A percentile compares a stretch with the other conserved stretches of the same genome.
These are phyloP conservation scores for Lasius fuliginosus DNA, from an alignment of 2,888 invertebrate genomes.

Conservation along the genomic window DNA sequence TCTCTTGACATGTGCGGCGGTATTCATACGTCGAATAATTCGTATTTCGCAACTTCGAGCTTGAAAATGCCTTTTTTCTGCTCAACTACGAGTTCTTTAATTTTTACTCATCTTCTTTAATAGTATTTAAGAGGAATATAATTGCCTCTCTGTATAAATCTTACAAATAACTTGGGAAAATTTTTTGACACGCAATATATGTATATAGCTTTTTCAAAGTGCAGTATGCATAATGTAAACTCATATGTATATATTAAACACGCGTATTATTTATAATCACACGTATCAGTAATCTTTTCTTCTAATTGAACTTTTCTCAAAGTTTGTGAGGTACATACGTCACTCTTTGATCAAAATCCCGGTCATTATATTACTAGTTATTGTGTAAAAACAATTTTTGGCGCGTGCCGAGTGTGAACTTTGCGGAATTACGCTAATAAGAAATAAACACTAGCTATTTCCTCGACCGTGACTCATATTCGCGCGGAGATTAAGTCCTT, in stretches of 20 bases:
- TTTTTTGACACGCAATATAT: neutral
- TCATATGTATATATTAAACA: neutral
- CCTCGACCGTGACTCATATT: conserved; percentile 32
- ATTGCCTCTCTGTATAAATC: neutral
- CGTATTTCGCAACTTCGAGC: neutral
- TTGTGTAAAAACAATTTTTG: neutral
- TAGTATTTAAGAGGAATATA: neutral
- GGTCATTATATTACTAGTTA: neutral
- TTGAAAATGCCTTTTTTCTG: neutral
- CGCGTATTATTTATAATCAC: neutral
- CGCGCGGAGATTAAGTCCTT: conserved; percentile 31
- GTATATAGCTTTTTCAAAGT: neutral
- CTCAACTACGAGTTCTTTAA: neutral
- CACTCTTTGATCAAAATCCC: neutral
- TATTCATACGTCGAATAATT: conserved; percentile 11
- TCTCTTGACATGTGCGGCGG: conserved; percentile 24
- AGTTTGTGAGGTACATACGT: neutral
- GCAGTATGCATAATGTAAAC: neutral
- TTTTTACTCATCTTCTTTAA: neutral
- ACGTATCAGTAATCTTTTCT: neutral
- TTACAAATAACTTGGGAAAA: neutral
- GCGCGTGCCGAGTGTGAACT: neutral
- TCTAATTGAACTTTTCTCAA: neutral
- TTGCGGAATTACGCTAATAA: conserved; percentile 24
- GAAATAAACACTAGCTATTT: conserved; percentile 44